These are phyloP conservation scores for Clarias batrachus DNA, from an alignment of 2,113 vertebrate species.

Conservation along the genomic window DNA sequence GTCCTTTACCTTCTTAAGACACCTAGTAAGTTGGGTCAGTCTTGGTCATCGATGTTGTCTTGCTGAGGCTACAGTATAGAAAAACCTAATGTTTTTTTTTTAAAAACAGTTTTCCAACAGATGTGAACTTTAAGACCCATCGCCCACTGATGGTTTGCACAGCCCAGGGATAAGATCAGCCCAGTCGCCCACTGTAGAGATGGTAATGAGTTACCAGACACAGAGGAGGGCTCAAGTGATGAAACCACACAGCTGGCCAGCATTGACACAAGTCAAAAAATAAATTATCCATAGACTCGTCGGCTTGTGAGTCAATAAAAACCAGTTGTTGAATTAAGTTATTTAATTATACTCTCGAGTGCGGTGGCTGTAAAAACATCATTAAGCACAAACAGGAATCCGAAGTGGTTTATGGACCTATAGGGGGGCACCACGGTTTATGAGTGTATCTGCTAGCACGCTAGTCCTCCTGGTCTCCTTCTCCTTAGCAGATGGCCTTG, in stretches of 20 bases:
- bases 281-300: slow-evolving; percentile 45
- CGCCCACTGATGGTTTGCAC: slow-evolving; percentile 4
- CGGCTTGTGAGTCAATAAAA: slow-evolving; percentile 40
- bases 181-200: slow-evolving; percentile 32
- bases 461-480: slow-evolving; percentile 45
- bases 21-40: neutral
- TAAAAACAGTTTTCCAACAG: slow-evolving; percentile 5
- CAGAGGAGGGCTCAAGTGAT: slow-evolving; percentile 9
- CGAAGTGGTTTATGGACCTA: slow-evolving; percentile 40
- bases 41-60: neutral
- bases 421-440: slow-evolving; percentile 41
- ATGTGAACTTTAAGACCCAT: slow-evolving; percentile 36
- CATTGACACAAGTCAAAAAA: slow-evolving; percentile 33
- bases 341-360: slow-evolving; percentile 46
- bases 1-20: neutral
- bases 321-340: slow-evolving; percentile 29
- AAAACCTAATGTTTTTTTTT: neutral
- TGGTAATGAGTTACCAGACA: slow-evolving; percentile 40
- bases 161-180: slow-evolving; percentile 10
- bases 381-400: slow-evolving; percentile 40
- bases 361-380: slow-evolving; percentile 43
- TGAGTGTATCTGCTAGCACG: slow-evolving; percentile 26
- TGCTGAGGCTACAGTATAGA: neutral
- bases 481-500: slow-evolving; percentile 48
- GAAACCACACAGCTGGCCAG: slow-evolving; percentile 27